These are phyloP conservation scores for Choristoneura fumiferana DNA, from an alignment of 1,140 invertebrate genomes.

Conservation along the genomic window DNA sequence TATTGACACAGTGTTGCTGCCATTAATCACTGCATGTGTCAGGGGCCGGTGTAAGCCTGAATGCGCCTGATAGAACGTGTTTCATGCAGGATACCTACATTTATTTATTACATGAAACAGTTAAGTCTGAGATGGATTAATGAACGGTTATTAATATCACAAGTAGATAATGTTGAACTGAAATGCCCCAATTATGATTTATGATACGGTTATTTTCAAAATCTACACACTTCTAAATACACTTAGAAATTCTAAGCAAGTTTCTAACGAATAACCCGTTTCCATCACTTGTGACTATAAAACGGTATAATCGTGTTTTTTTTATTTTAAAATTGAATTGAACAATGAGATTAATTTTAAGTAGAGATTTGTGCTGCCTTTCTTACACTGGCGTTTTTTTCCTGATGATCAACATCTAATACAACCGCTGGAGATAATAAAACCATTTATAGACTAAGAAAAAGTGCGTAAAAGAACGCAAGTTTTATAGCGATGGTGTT, in stretches of 20 bases:
- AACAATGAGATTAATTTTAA: no score
- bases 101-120: constrained; percentile 20
- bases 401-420: neutral
- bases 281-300: no score
- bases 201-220: no score
- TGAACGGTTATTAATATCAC: neutral
- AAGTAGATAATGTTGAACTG: no score
- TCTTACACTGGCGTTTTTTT: no score
- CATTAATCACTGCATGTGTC: constrained; percentile 69
- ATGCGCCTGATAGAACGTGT: constrained; percentile 45
- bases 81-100: constrained; percentile 47
- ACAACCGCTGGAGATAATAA: neutral
- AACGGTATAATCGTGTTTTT: no score
- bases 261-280: no score
- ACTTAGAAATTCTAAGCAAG: no score
- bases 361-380: no score
- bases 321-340: no score
- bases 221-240: no score
- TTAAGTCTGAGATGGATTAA: neutral
- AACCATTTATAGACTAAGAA: constrained; percentile 18
- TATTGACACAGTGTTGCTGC: constrained; percentile 70
- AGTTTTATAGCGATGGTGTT: constrained; percentile 12
- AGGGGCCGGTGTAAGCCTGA: constrained; percentile 45
- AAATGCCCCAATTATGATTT: no score
- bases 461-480: constrained; percentile 6